Conservation (phyloP, 1,140 invertebrate genomes). For the Papilio glaucus region DNA sequence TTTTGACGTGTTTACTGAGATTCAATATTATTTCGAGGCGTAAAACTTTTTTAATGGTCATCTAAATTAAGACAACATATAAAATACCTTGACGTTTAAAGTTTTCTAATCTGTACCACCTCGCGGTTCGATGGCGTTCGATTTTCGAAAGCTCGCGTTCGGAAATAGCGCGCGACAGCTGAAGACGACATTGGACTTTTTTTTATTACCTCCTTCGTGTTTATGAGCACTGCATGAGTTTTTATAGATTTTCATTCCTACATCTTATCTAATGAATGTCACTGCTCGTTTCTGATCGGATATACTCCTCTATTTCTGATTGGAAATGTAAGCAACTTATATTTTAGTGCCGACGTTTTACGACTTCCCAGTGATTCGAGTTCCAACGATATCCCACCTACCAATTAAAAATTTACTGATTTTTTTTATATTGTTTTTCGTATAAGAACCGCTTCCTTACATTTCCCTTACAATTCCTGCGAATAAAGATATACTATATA, state of each 20-base stretch:
- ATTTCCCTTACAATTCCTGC: neutral
- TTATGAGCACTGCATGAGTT: constrained; percentile 79
- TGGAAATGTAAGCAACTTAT: constrained; percentile 53
- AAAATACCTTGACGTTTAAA: neutral
- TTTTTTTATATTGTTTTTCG: constrained; percentile 31
- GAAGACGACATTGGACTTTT: constrained; percentile 74
- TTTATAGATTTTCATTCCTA: constrained; percentile 72
- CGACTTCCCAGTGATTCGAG: constrained; percentile 40
- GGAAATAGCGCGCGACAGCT: constrained; percentile 80
- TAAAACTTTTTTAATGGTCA: neutral
- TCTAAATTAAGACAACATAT: neutral
- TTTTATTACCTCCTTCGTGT: constrained; percentile 80
- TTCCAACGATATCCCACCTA: constrained; percentile 48
- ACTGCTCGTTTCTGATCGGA: constrained; percentile 64
- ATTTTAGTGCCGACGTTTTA: constrained; percentile 62
- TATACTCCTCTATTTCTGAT: constrained; percentile 64
- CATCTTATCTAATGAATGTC: constrained; percentile 67
- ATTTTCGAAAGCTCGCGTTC: constrained; percentile 75
- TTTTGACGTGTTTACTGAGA: no score
- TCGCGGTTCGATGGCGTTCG: constrained; percentile 71
- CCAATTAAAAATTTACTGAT: constrained; percentile 51
- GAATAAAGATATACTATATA: no score
- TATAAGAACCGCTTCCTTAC: constrained; percentile 8
- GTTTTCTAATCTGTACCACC: constrained; percentile 42
- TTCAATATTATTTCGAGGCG: no score